These are phyloP conservation scores for Esperia sulphurella DNA, from an alignment of 2,888 invertebrate genomes.

Conservation along the genomic window DNA sequence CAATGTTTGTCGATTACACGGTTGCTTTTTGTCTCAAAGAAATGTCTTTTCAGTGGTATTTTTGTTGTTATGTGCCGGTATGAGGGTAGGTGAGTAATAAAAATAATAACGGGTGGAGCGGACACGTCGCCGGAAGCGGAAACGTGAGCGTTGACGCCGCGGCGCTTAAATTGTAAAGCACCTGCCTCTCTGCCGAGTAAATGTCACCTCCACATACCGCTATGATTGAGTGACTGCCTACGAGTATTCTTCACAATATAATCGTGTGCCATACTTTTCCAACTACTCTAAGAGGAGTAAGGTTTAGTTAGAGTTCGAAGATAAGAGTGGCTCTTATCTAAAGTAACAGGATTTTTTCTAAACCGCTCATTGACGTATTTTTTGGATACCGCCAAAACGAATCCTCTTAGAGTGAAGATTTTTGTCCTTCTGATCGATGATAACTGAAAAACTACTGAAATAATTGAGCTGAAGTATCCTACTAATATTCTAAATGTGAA, in stretches of 20 bases:
- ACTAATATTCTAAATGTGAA: no score
- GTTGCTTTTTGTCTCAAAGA: neutral
- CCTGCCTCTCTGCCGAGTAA: constrained; percentile 8
- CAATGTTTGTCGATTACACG: constrained; percentile 2
- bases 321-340: no score
- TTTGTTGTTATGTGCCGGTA: neutral
- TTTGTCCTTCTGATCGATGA: no score
- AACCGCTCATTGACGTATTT: no score
- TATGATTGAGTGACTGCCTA: neutral
- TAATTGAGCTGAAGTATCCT: no score
- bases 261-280: no score
- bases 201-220: neutral
- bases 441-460: no score
- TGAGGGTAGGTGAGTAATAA: constrained; percentile 28
- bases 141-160: constrained; percentile 38
- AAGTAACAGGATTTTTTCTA: no score
- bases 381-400: no score
- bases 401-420: no score
- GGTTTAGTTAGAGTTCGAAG: no score
- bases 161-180: constrained; percentile 31
- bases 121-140: constrained; percentile 35
- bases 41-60: neutral
- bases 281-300: no score
- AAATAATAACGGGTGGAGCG: constrained; percentile 43
- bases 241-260: neutral